Conservation (phyloP, 2,797 vertebrate species). For the Nyctibius grandis region DNA sequence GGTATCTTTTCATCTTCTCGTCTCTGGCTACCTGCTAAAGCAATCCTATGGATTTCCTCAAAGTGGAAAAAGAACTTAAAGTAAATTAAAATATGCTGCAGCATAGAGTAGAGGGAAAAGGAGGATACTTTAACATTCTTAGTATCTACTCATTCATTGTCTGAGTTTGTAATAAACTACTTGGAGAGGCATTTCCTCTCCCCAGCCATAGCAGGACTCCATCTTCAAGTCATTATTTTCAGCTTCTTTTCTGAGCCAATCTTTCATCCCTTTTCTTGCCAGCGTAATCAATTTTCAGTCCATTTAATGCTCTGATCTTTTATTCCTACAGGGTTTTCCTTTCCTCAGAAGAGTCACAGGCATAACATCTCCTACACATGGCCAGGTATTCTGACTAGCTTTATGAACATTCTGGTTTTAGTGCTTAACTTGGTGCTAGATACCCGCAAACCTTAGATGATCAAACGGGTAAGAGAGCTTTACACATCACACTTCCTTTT, state of each 20-base stretch:
- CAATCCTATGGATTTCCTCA: background rate
- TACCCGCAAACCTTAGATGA: background rate
- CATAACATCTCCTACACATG: background rate
- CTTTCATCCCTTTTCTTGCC: background rate
- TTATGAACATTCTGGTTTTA: background rate
- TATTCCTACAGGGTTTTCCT: background rate
- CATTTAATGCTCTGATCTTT: background rate
- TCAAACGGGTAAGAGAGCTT: background rate
- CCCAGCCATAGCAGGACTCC: background rate
- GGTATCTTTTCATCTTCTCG: background rate
- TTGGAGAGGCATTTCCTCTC: background rate
- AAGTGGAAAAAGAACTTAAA: background rate
- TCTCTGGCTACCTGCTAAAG: background rate
- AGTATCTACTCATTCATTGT: background rate
- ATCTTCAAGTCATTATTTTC: background rate
- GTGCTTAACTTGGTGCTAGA: background rate
- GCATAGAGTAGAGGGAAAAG: background rate
- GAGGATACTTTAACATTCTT: background rate
- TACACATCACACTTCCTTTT: background rate
- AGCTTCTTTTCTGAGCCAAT: background rate
- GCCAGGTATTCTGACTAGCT: background rate
- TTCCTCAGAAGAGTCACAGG: background rate
- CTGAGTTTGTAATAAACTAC: background rate
- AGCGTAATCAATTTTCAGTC: background rate
- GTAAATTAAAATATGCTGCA: background rate